These are phyloP conservation scores for Pristionchus fissidentatus DNA, from an alignment of 2,888 invertebrate species.

Conservation along the genomic window DNA sequence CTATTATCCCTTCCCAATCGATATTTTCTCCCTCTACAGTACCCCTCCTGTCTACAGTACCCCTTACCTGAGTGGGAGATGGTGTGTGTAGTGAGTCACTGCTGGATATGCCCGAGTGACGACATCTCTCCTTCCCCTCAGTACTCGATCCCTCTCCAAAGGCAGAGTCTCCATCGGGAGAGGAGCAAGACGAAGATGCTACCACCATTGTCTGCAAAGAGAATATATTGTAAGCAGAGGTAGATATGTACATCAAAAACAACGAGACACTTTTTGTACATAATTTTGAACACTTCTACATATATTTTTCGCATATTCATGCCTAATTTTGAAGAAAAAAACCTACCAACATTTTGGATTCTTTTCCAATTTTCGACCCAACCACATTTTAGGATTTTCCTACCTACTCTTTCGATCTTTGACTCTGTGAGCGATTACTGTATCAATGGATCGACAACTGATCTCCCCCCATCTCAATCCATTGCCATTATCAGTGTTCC, in stretches of 20 bases:
- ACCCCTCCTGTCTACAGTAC: not conserved
- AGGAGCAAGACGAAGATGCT: constrained; percentile 82
- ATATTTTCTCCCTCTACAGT: not conserved
- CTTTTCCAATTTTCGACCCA: not conserved
- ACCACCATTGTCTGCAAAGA: constrained; percentile 25
- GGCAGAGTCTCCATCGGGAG: constrained; percentile 97
- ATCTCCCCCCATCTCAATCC: not conserved
- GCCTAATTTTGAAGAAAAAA: not conserved
- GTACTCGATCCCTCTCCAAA: constrained; percentile 84
- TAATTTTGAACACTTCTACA: too few relatives aligned
- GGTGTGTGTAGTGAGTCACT: constrained; percentile 74
- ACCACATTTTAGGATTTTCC: too few relatives aligned
- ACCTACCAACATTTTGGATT: not conserved
- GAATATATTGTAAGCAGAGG: too few relatives aligned
- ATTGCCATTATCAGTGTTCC: constrained; percentile 5
- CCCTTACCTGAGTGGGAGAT: constrained; percentile 71
- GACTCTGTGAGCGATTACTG: not conserved
- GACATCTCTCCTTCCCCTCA: constrained; percentile 54
- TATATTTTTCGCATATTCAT: not conserved
- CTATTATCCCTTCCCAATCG: not conserved
- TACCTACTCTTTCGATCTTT: too few relatives aligned
- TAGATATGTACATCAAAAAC: not conserved
- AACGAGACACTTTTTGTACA: too few relatives aligned
- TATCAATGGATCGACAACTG: not conserved
- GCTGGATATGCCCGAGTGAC: constrained; percentile 69